These are phyloP conservation scores for Acipenser ruthenus DNA, from an alignment of 2,797 vertebrate species.

Conservation along the genomic window DNA sequence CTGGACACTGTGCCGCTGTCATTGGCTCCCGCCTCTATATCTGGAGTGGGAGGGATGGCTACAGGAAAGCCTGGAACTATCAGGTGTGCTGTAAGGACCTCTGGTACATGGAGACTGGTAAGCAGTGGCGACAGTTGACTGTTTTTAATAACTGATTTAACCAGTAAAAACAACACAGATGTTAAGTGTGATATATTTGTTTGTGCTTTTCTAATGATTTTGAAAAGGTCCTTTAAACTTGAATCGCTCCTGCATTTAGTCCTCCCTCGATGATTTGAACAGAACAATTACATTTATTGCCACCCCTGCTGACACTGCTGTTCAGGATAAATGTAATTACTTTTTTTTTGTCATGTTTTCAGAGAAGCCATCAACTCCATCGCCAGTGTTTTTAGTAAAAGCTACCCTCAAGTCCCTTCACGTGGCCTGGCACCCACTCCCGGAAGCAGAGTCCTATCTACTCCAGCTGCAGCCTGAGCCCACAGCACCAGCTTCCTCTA, in stretches of 20 bases:
- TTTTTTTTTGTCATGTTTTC: slow-evolving; percentile 28
- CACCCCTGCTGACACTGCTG: no score
- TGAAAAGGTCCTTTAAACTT: no score
- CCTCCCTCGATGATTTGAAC: not conserved
- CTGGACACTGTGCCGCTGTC: slow-evolving; percentile 79
- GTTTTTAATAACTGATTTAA: no score
- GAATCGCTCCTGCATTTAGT: no score
- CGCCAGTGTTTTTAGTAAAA: slow-evolving; percentile 81
- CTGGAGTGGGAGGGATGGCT: slow-evolving; percentile 95
- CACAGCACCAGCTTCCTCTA: slow-evolving; percentile 23
- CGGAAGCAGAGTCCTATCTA: slow-evolving; percentile 84
- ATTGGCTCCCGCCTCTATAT: slow-evolving; percentile 84
- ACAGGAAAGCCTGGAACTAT: slow-evolving; percentile 85
- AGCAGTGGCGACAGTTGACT: slow-evolving; percentile 30
- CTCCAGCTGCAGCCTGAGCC: slow-evolving; percentile 75
- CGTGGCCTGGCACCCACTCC: slow-evolving; percentile 89
- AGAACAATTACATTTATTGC: not conserved
- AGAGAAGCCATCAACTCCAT: slow-evolving; percentile 79
- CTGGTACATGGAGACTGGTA: slow-evolving; percentile 96
- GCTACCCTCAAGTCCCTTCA: slow-evolving; percentile 89
- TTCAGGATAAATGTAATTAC: no score
- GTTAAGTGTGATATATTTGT: no score
- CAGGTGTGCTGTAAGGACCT: slow-evolving; percentile 98
- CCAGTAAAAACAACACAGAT: no score
- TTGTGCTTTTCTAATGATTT: no score